These are phyloP conservation scores for Xenus cinereus DNA, from an alignment of 2,113 vertebrate genomes.

Conservation along the genomic window DNA sequence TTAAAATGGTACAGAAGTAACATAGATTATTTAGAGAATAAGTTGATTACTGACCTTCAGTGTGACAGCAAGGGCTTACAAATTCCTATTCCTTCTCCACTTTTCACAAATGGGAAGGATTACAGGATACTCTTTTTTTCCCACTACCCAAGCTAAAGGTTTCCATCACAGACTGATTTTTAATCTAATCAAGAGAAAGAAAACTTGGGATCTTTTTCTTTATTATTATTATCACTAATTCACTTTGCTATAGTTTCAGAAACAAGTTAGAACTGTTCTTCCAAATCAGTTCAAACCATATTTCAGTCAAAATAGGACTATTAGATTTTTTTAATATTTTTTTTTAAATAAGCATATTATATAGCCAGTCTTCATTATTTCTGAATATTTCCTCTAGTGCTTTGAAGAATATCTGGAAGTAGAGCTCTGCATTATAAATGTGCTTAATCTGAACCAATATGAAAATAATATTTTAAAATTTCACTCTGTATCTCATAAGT, in stretches of 20 bases:
- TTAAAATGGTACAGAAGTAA: background rate
- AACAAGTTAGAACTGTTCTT: background rate
- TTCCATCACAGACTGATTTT: background rate
- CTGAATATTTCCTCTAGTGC: background rate
- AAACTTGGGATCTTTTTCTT: background rate
- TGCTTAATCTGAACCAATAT: background rate
- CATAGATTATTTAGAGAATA: background rate
- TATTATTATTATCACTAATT: background rate
- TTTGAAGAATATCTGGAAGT: background rate
- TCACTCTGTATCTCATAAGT: background rate
- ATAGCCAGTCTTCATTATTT: background rate
- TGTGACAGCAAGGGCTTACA: background rate
- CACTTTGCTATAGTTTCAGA: background rate
- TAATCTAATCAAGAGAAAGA: background rate
- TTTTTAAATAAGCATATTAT: background rate
- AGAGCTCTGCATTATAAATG: background rate
- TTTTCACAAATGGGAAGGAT: background rate
- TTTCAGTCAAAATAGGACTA: background rate
- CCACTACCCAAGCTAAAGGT: background rate
- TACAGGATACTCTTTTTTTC: background rate
- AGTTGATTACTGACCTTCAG: background rate
- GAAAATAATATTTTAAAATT: slow-evolving; percentile 18
- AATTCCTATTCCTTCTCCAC: background rate
- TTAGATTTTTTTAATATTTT: background rate
- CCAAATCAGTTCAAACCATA: background rate